Conservation (phyloP, 2,888 invertebrate species). For the Onchidella celtica region DNA sequence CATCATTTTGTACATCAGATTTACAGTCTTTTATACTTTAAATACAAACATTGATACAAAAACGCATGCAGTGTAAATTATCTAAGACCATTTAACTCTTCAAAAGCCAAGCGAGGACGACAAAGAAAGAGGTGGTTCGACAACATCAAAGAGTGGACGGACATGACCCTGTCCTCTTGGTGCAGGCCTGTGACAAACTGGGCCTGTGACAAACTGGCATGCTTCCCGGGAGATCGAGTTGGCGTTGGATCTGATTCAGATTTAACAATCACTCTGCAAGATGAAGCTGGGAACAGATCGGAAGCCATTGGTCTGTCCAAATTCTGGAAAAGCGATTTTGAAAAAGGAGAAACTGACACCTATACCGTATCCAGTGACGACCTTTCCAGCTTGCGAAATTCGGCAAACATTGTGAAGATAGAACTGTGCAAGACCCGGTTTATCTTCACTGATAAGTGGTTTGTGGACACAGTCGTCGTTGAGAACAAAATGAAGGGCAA, state of each 20-base stretch:
- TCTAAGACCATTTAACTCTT: too few relatives aligned
- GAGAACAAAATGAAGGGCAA: conserved; percentile 65
- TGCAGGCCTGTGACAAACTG: too few relatives aligned
- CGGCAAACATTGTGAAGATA: conserved; percentile 67
- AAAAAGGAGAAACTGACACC: conserved; percentile 77
- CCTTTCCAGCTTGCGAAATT: conserved; percentile 43
- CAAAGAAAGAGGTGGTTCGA: too few relatives aligned
- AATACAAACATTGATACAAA: too few relatives aligned
- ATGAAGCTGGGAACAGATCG: conserved; percentile 73
- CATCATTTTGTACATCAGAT: too few relatives aligned
- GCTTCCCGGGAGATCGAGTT: conserved; percentile 80
- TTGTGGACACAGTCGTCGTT: conserved; percentile 71
- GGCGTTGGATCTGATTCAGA: conserved; percentile 80
- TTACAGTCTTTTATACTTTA: too few relatives aligned
- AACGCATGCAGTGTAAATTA: too few relatives aligned
- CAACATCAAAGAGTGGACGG: too few relatives aligned
- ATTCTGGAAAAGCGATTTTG: conserved; percentile 75
- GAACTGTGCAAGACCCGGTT: conserved; percentile 79
- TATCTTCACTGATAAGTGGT: conserved; percentile 79
- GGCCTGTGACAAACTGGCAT: too few relatives aligned
- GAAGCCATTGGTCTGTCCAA: conserved; percentile 77
- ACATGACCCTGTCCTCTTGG: too few relatives aligned
- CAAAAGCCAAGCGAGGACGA: too few relatives aligned
- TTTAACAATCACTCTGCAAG: conserved; percentile 78
- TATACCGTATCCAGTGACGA: conserved; percentile 65